Evolutionary conservation across 2,888 invertebrate genomes (phyloP).

Genomic region (Labia minor): DNA sequence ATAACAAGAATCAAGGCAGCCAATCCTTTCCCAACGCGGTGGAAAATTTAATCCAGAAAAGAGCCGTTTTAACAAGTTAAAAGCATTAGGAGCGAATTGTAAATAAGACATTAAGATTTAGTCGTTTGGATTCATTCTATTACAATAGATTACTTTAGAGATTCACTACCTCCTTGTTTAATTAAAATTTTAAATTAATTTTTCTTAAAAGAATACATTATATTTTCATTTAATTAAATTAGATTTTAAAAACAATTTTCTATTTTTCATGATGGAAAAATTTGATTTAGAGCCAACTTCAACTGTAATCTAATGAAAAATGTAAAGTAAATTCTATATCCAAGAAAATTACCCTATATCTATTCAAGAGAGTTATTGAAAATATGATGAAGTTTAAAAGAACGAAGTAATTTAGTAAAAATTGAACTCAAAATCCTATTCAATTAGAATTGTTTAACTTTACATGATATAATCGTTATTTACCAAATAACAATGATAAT

Average conservation of each 20-base stretch:
- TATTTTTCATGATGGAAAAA: too few relatives aligned
- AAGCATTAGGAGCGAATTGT: constrained; percentile 13
- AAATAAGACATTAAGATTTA: constrained; percentile 13
- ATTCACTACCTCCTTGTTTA: constrained; percentile 7
- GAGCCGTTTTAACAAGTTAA: constrained; percentile 13
- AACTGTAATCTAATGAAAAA: too few relatives aligned
- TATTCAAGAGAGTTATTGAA: too few relatives aligned
- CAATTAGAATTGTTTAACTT: too few relatives aligned
- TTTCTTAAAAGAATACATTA: constrained; percentile 1
- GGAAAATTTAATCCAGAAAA: constrained; percentile 13
- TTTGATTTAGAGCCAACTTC: too few relatives aligned
- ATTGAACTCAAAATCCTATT: too few relatives aligned
- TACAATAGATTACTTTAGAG: constrained; percentile 4
- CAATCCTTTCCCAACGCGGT: constrained; percentile 13
- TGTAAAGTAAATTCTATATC: too few relatives aligned
- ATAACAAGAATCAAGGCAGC: constrained; percentile 13
- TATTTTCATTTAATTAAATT: constrained; percentile 4
- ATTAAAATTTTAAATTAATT: constrained; percentile 13
- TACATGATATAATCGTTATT: too few relatives aligned
- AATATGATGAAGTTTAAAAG: too few relatives aligned
- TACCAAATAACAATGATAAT: too few relatives aligned
- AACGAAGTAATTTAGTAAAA: too few relatives aligned
- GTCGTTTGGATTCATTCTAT: constrained; percentile 13
- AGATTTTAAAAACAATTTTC: neutral
- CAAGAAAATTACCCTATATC: too few relatives aligned